These are phyloP conservation scores for Scrobipalpa atriplicella DNA, from an alignment of 2,888 invertebrate species.

Conservation along the genomic window DNA sequence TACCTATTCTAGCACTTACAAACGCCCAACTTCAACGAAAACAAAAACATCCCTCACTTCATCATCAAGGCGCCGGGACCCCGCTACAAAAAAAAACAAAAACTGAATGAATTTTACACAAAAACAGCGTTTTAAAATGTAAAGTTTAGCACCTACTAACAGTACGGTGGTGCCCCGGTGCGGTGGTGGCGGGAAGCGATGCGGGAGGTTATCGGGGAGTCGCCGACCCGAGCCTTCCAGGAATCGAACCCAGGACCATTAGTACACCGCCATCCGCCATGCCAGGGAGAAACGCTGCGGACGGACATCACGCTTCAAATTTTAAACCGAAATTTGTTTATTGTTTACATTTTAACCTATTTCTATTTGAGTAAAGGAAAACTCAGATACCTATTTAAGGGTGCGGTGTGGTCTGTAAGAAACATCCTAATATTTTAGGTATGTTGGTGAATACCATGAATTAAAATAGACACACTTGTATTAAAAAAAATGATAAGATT, in stretches of 20 bases:
- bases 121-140: neutral
- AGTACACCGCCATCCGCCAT: neutral
- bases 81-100: neutral
- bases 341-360: neutral
- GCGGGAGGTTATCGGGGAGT: constrained; percentile 1
- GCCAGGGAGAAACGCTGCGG: constrained; percentile 11
- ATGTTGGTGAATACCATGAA: no score
- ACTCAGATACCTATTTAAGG: no score
- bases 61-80: neutral
- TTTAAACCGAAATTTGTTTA: neutral
- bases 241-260: constrained; percentile 24
- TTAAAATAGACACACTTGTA: no score
- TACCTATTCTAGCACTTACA: neutral
- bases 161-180: no score
- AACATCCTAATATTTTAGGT: no score
- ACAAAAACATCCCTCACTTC: neutral
- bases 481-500: no score
- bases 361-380: no score
- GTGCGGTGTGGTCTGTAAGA: no score
- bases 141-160: constrained; percentile 1
- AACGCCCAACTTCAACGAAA: neutral
- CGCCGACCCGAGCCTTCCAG: constrained; percentile 13
- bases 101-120: neutral
- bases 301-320: neutral
- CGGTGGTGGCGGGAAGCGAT: neutral